Evolutionary conservation across 2,113 vertebrate genomes (phyloP), one percentile per base, ranked within the genome.

Genomic region (Phylloscopus trochilus): DNA sequence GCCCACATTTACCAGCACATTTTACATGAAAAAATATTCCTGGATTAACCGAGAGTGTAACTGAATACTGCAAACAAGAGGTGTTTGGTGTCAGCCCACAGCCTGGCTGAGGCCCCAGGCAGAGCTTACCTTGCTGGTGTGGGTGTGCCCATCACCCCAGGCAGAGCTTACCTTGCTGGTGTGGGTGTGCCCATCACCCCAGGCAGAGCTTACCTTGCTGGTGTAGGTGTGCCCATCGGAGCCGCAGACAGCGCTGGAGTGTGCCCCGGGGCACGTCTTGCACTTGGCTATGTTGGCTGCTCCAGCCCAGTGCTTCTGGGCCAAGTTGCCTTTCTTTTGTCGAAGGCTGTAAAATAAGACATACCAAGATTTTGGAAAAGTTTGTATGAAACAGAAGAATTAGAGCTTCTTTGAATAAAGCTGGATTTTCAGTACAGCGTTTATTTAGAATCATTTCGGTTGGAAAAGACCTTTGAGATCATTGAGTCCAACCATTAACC

Each of bases 91-190:
- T 35, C 31, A 15, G 12, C 56, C 27, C 7, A 4, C 47, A 21
- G 4, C 20, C 15, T 11, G 8, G 30, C 2, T 5, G 59, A 46
- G 10, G 41, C 41, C 41, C 41, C 13, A 41, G 46, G 46, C 44
- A 47, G 46, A 47, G 46, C 46, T 47, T 11, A 41, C 41, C 41
- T 15, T 41, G 41, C 41, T 41, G 41, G n/a, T n/a, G n/a, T n/a
- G n/a, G 2, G 98, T 98, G 93, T 99, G 99, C 37, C 99, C 99
- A 15, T 99, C 99, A 39, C 37, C 37, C 37, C 37, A 41, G 39
- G 39, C 39, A 41, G 39, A 41, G 39, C 39, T 41, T 11, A 41
- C 39, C 39, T 41, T 41, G 39, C 39, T 41, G 39, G 11, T 41
- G 39, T 41, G 12, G 39, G 39, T 41, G 39, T 41, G 39, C 39